These are phyloP conservation scores for Terrapene triunguis DNA, from an alignment of 2,113 vertebrate genomes.

Conservation along the genomic window DNA sequence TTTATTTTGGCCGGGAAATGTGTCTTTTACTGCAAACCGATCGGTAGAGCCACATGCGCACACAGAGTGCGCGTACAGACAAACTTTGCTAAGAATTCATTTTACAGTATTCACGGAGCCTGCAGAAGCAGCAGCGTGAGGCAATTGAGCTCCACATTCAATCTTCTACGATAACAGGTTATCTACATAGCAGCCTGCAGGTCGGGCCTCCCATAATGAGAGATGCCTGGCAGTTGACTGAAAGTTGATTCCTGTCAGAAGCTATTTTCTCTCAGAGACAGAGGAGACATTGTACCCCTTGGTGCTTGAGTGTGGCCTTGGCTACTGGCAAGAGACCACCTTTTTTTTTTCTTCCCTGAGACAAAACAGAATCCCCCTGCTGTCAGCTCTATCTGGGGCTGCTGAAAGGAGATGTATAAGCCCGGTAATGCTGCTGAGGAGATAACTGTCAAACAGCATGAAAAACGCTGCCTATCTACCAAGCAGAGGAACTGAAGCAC, in stretches of 20 bases:
- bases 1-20: accelerated
- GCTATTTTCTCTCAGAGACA: slow-evolving; percentile 83
- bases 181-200: slow-evolving; percentile 63
- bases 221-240: slow-evolving; percentile 80
- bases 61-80: accelerated
- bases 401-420: slow-evolving; percentile 78
- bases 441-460: slow-evolving; percentile 82
- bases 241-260: slow-evolving; percentile 87
- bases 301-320: slow-evolving; percentile 76
- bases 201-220: slow-evolving; percentile 72
- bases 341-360: slow-evolving; percentile 72
- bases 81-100: background rate
- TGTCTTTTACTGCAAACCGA: accelerated
- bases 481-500: slow-evolving; percentile 64
- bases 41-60: accelerated
- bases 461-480: slow-evolving; percentile 80
- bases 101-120: background rate
- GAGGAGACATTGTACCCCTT: slow-evolving; percentile 82
- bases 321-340: slow-evolving; percentile 78
- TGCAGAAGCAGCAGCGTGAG: slow-evolving; percentile 10
- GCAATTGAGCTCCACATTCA: slow-evolving; percentile 32
- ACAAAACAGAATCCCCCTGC: slow-evolving; percentile 81
- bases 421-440: slow-evolving; percentile 73
- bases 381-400: slow-evolving; percentile 78
- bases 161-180: slow-evolving; percentile 68